Evolutionary conservation across 2,888 invertebrate species (phyloP), one percentile per base, ranked within the genome.

Genomic region (Trisateles emortualis): DNA sequence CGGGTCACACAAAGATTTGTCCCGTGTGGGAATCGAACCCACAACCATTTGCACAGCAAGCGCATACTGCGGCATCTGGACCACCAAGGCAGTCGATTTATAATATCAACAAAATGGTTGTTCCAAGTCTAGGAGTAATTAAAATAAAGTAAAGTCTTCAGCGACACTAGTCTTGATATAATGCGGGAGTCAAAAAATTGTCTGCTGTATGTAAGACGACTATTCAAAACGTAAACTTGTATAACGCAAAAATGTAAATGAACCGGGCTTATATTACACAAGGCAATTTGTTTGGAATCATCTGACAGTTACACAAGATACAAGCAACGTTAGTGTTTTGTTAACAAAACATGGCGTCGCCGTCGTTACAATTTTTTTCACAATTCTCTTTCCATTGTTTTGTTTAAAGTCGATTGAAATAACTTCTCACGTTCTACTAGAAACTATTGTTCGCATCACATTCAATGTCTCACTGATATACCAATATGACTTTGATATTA

Each of bases 381-480:
- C 79, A 83, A 84, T 80, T 76, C 79, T 75, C 65, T 64, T n/a
- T 62, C 77, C 75, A 86, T 89, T 89, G 90, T 90, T 80, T 78
- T 65, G 52, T 68, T 76, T 70, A 75, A 72, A 75, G 73, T 74
- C 69, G 74, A 83, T 83, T 80, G 78, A 78, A 78, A 77, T 73
- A 73, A 78, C 76, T 79, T 91, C 91, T 64, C 91, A 91, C 90
- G 90, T 85, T 78, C 90, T 70, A 86, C 64, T 82, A 64, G 54
- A 75, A 62, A 38, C 61, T 54, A 74, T 75, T 66, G 61, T 74
- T 55, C 19, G 29, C 22, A 63, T 44, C n/a, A 36, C 35, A 46
- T 43, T 44, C 59, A 63, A 57, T 64, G 57, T 68, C 52, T 57
- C 46, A 51, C 33, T 50, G 58, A 50, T 58, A 30, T 43, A 51